These are phyloP conservation scores for Ophiodon elongatus DNA, from an alignment of 2,113 vertebrate species.

Conservation along the genomic window DNA sequence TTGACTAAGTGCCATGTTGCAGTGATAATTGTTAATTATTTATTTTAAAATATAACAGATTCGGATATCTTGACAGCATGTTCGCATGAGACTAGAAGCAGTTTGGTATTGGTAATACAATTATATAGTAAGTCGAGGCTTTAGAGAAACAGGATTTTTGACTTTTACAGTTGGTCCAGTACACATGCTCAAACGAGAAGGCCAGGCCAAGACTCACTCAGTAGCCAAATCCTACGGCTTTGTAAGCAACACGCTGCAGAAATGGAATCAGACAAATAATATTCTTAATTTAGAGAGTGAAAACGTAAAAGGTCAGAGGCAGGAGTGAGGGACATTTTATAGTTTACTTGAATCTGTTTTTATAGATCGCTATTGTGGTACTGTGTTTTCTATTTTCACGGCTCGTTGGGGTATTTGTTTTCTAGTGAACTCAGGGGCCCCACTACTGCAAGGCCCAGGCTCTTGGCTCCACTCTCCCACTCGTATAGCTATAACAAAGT, in stretches of 20 bases:
- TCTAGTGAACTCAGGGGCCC: slow-evolving; percentile 75
- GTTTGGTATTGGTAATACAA: slow-evolving; percentile 42
- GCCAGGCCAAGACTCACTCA: slow-evolving; percentile 43
- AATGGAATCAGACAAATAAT: slow-evolving; percentile 58
- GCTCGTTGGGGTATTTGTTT: slow-evolving; percentile 77
- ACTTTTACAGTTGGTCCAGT: slow-evolving; percentile 43
- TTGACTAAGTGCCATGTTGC: neutral
- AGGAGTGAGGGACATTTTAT: slow-evolving; percentile 37
- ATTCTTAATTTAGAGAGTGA: slow-evolving; percentile 56
- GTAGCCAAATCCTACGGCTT: slow-evolving; percentile 63
- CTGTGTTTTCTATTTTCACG: slow-evolving; percentile 74
- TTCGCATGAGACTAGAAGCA: slow-evolving; percentile 11
- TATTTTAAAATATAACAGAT: neutral
- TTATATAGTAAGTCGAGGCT: slow-evolving; percentile 34
- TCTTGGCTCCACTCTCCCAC: slow-evolving; percentile 80
- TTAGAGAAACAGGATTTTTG: slow-evolving; percentile 48
- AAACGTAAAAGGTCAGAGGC: slow-evolving; percentile 54
- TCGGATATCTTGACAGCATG: neutral
- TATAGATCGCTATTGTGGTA: slow-evolving; percentile 66
- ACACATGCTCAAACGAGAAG: slow-evolving; percentile 54
- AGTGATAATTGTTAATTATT: slow-evolving; percentile 29
- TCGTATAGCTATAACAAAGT: slow-evolving; percentile 84
- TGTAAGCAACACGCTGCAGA: slow-evolving; percentile 42
- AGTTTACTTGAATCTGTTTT: slow-evolving; percentile 64
- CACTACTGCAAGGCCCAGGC: slow-evolving; percentile 68